Conservation (phyloP, 2,113 vertebrate species). For the Cairina moschata region DNA sequence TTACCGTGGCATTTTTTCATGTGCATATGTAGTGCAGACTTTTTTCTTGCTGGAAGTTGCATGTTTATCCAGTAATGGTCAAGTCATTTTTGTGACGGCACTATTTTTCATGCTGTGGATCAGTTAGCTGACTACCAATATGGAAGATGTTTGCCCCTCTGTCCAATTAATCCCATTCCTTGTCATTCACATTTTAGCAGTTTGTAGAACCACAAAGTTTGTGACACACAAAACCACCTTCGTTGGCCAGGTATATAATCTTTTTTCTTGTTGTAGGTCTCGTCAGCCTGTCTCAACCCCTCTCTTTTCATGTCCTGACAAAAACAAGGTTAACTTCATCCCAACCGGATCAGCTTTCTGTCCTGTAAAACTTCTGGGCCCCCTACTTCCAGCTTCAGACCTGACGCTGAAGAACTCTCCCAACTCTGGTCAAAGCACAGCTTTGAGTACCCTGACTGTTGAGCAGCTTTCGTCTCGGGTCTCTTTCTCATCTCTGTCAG, state of each 20-base stretch:
- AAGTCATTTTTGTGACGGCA: constrained; percentile 42
- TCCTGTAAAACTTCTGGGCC: constrained; percentile 91
- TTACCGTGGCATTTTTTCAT: background rate
- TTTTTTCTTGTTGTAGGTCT: constrained; percentile 80
- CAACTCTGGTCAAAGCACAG: constrained; percentile 74
- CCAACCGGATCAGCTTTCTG: constrained; percentile 97
- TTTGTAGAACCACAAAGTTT: constrained; percentile 41
- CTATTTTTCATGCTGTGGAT: constrained; percentile 70
- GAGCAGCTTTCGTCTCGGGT: constrained; percentile 87
- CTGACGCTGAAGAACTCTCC: constrained; percentile 81
- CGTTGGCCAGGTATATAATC: background rate
- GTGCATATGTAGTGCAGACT: background rate
- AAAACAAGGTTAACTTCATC: constrained; percentile 99
- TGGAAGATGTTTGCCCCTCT: constrained; percentile 83
- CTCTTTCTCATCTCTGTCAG: constrained; percentile 82
- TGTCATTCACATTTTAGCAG: constrained; percentile 74
- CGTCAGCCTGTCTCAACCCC: constrained; percentile 87
- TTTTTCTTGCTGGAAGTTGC: constrained; percentile 32
- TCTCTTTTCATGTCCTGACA: constrained; percentile 98
- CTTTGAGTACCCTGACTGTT: constrained; percentile 76
- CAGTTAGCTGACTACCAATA: constrained; percentile 77
- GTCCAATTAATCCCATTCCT: constrained; percentile 71
- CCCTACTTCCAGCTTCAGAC: constrained; percentile 79
- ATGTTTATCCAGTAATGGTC: constrained; percentile 24
- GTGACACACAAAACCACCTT: background rate